Evolutionary conservation across 1,140 invertebrate species (phyloP), one percentile per base, ranked within the genome.

Genomic region (Nilaparvata lugens): DNA sequence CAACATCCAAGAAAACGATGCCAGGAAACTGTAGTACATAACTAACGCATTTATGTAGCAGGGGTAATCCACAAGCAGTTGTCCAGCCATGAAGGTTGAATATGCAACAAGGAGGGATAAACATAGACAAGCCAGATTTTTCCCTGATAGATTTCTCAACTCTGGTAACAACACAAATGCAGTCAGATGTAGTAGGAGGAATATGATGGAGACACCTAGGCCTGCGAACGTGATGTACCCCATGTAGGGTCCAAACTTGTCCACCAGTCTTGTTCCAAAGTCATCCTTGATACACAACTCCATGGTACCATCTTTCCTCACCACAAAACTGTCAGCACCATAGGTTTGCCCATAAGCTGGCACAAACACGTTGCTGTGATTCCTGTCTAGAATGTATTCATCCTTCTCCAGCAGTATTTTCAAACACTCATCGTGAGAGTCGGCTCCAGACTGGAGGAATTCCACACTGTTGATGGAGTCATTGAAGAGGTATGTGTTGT

Each of bases 1-100:
- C 48, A 78, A 77, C 77, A 80, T 82, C 82, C 82, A 83, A 60
- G 77, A 78, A 65, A 83, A 83, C 0, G 80, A 74, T 0, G 76
- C 72, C 24, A 83, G 70, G 65, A 81, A 80, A 28, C 73, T 42
- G 67, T 78, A 83, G 61, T 79, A 79, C 2, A 77, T 74, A 14
- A 71, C 54, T 0, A 79, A 67, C 0, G 76, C 80, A 14, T 78
- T 67, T 0, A 70, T 66, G 13, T 66, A 65, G 61, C 78, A 78
- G 4, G 68, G 31, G 4, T 53, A 55, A 0, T 66, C 68, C 38
- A 62, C 56, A 0, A 66, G 45, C 21, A 58, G 54, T 42, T 74
- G 73, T 14, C 73, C 73, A 4, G 71, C 66, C 25, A 79, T 72
- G 65, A 81, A 81, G 16, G 69, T 67, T 1, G 64, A 58, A 65